These are phyloP conservation scores for Ctenoplectra terminalis DNA, from an alignment of 1,140 invertebrate species.

Conservation along the genomic window DNA sequence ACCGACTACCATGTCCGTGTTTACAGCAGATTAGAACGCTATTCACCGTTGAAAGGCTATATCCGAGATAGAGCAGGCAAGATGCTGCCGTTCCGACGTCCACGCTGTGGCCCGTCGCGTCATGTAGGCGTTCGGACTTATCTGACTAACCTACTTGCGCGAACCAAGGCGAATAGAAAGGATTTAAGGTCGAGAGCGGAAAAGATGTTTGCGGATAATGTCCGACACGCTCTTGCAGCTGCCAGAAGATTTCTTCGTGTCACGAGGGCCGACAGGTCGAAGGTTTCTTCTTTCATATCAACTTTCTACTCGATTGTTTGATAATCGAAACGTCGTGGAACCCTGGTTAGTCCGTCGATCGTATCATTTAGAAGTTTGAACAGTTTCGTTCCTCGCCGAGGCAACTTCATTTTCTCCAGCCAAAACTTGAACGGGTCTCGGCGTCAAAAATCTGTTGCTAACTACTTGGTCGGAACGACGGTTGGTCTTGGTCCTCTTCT, in stretches of 20 bases:
- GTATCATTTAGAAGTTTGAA: background rate
- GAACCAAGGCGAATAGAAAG: background rate
- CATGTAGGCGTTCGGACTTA: background rate
- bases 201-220: slow-evolving; percentile 32
- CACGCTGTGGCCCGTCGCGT: background rate
- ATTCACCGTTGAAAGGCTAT: slow-evolving; percentile 30
- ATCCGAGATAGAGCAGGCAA: slow-evolving; percentile 7
- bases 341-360: background rate
- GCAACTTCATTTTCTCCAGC: background rate
- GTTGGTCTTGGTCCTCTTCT: background rate
- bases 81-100: background rate
- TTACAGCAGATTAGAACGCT: slow-evolving; percentile 46
- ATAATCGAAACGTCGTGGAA: background rate
- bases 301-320: background rate
- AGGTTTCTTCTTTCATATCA: no score
- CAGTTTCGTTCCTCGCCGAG: background rate
- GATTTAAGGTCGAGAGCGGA: slow-evolving; percentile 16
- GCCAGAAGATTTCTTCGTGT: background rate
- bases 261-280: background rate
- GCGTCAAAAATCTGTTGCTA: slow-evolving; percentile 8
- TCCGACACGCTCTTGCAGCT: background rate
- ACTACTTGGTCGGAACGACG: background rate
- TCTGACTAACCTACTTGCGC: slow-evolving; percentile 21
- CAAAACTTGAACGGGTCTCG: background rate
- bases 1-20: background rate